Percentiles rank a stretch among this genome's conserved stretches.
Conservation (phyloP, 2,113 vertebrate genomes). For the Leucopsar rothschildi region DNA sequence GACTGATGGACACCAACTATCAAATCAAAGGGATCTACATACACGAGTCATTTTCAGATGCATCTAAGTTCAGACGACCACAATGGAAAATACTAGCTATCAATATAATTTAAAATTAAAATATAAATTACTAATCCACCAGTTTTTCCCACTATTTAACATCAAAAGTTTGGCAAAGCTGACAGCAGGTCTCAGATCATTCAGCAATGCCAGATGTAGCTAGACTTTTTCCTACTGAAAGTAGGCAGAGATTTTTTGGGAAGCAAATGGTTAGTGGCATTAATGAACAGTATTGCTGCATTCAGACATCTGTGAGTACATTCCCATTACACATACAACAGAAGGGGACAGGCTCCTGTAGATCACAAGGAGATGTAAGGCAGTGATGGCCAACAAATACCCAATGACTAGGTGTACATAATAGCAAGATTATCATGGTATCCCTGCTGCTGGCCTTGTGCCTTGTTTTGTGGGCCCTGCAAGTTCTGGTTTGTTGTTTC, state of each 20-base stretch:
- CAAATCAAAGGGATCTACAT: not conserved
- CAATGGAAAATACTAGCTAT: not conserved
- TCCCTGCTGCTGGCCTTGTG: not conserved
- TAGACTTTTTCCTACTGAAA: not conserved
- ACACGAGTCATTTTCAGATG: not conserved
- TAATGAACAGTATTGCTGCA: not conserved
- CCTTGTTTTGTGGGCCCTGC: not conserved
- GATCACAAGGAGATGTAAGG: not conserved
- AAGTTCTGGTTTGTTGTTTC: not conserved
- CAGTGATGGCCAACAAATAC: not conserved
- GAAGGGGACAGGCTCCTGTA: not conserved
- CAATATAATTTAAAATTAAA: not conserved
- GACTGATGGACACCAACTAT: not conserved
- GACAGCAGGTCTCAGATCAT: not conserved
- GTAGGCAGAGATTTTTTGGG: not conserved
- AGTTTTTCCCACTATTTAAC: not conserved
- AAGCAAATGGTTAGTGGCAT: not conserved
- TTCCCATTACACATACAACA: not conserved
- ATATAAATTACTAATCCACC: not conserved
- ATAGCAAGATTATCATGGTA: not conserved
- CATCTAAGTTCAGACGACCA: not conserved
- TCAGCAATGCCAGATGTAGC: not conserved
- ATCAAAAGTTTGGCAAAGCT: not conserved
- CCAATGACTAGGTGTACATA: not conserved
- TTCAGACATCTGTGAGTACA: not conserved